Conservation (phyloP, 1,140 invertebrate species). For the Sarcophaga bullata region DNA sequence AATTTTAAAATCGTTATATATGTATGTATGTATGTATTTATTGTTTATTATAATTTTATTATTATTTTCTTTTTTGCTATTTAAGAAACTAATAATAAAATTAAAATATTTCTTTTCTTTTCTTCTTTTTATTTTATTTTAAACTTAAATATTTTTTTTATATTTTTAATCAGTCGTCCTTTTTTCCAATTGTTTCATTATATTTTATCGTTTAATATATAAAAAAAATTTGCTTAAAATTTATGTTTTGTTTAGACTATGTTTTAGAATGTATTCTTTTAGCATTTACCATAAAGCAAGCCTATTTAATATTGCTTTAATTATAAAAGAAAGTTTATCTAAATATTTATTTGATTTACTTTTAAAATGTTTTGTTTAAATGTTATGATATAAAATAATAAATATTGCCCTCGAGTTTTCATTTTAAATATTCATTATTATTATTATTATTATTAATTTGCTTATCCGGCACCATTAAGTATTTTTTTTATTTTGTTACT, state of each 20-base stretch:
- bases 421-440: neutral
- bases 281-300: constrained; percentile 5
- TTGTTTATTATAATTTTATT: constrained; percentile 1
- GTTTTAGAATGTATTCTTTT: neutral
- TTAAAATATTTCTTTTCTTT: neutral
- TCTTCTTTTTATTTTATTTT: neutral
- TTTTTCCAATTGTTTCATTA: constrained; percentile 47
- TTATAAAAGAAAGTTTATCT: neutral
- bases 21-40: too few species aligned
- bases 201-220: neutral
- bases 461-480: constrained; percentile 43
- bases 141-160: constrained; percentile 19
- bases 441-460: neutral
- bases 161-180: constrained; percentile 50
- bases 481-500: constrained; percentile 7
- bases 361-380: constrained; percentile 1
- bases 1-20: neutral
- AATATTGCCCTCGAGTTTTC: constrained; percentile 43
- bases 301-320: constrained; percentile 24
- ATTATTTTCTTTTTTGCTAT: constrained; percentile 12
- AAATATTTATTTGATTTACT: neutral
- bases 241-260: constrained; percentile 22
- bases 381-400: constrained; percentile 39
- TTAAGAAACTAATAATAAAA: constrained; percentile 3
- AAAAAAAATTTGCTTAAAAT: constrained; percentile 23